Base-by-base conservation (phyloP, 2,797 vertebrate genomes). In the Arrhamphus sclerolepis region DNA sequence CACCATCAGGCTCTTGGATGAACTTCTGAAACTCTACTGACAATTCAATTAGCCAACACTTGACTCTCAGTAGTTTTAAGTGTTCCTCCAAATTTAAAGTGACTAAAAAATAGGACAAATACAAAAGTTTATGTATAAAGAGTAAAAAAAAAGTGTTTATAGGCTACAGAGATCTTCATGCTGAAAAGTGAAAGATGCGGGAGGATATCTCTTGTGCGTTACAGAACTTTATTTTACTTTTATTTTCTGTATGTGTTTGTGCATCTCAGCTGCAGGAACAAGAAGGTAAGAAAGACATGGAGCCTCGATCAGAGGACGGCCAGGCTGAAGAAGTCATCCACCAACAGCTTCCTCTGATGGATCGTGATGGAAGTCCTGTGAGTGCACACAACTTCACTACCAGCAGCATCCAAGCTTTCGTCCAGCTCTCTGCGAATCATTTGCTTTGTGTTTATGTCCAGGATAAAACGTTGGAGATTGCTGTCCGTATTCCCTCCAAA, bases 391-490 rank as follows among this genome's bases (percentile, higher is more conserved):
- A 5, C 17, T 10, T 49, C 26, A 29, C 13, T 2, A 3, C n/a
- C 13, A 26, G n/a, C 13, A 16, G 6, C 0, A 9, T 11, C 7
- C 11, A 19, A 13, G 4, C 53, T 62, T 60, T 42, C 29, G 51
- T n/a, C 31, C 40, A 4, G 16, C 29, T 9, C 11, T 14, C 49
- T 34, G 19, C 13, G 16, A 28, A 58, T 40, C 44, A 20, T 29
- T 11, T 56, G 4, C 17, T 64, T 6, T 65, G 14, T 58, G 31
- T 63, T n/a, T 61, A 17, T 57, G 16, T 61, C 24, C 62, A 91
- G 91, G 87, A 84, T 22, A 80, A 85, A 81, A 74, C 73, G 0
- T 57, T 92, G 66, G 89, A 90, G 69, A 81, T 87, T 17, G 72
- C 77, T 0, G 26, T 88, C 14, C 84, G 53, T 29, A 81, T 91